phyloP scores from a whole-genome alignment of 2,888 invertebrate genomes.

The Cryptosula pallasiana region DNA sequence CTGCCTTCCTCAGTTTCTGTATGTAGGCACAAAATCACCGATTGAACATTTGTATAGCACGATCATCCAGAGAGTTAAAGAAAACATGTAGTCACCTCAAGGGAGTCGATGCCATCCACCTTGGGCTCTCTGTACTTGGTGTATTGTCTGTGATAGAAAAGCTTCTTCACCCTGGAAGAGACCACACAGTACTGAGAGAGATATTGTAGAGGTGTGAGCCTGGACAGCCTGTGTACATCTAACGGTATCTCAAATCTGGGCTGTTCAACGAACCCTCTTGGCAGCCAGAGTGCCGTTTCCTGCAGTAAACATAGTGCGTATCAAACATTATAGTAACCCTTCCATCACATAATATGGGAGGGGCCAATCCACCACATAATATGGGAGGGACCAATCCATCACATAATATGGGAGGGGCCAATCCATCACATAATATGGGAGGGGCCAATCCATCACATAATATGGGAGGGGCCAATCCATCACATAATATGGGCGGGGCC shows the following conservation, averaged over 20 bases:
- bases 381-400: too few relatives aligned
- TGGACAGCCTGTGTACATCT: not conserved
- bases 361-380: too few relatives aligned
- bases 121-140: not conserved
- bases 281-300: not conserved
- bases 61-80: not conserved
- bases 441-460: too few relatives aligned
- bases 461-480: too few relatives aligned
- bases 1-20: constrained; percentile 12
- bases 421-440: too few relatives aligned
- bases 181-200: constrained; percentile 1
- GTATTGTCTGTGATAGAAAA: constrained; percentile 15
- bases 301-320: too few relatives aligned
- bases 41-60: not conserved
- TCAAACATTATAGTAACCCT: too few relatives aligned
- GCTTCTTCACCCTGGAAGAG: constrained; percentile 6
- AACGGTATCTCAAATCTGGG: constrained; percentile 18
- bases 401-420: too few relatives aligned
- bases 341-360: too few relatives aligned
- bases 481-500: too few relatives aligned
- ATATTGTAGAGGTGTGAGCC: not conserved
- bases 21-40: too few relatives aligned
- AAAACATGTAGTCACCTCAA: not conserved
- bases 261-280: constrained; percentile 3
- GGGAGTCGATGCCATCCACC: constrained; percentile 16